Conservation (phyloP, 1,140 invertebrate genomes). For the Drosophila arizonae region DNA sequence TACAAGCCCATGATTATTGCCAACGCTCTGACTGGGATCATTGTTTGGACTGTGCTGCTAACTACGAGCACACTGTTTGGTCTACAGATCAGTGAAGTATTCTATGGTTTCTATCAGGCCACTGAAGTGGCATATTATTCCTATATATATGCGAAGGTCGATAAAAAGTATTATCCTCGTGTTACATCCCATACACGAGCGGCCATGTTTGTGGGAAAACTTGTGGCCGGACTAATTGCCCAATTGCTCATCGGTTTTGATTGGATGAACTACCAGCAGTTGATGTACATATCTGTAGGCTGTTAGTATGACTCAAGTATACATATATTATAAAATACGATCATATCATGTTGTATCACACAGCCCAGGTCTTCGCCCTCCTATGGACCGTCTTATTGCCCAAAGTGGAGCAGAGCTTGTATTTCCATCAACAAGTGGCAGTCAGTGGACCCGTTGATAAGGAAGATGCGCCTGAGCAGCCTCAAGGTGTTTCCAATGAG, state of each 20-base stretch:
- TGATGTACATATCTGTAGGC: slow-evolving; percentile 88
- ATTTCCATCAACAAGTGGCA: slow-evolving; percentile 86
- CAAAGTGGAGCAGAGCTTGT: slow-evolving; percentile 89
- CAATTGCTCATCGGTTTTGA: slow-evolving; percentile 86
- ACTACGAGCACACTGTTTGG: slow-evolving; percentile 87
- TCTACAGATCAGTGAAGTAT: slow-evolving; percentile 86
- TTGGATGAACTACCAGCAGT: slow-evolving; percentile 86
- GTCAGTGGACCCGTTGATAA: background rate
- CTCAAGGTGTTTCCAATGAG: too few species aligned
- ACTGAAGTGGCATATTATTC: slow-evolving; percentile 96
- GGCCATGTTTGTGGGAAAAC: slow-evolving; percentile 87
- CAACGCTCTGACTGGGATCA: slow-evolving; percentile 88
- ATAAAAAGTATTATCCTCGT: slow-evolving; percentile 88
- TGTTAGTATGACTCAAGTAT: slow-evolving; percentile 79
- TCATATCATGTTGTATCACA: background rate
- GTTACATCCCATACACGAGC: slow-evolving; percentile 89
- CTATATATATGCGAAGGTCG: slow-evolving; percentile 96
- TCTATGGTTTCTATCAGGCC: slow-evolving; percentile 93
- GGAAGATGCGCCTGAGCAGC: background rate
- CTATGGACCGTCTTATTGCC: slow-evolving; percentile 90
- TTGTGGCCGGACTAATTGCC: slow-evolving; percentile 85
- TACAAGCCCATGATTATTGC: slow-evolving; percentile 94
- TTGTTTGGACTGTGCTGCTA: slow-evolving; percentile 88
- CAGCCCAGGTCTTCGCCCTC: slow-evolving; percentile 88
- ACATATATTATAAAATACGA: background rate